Evolutionary conservation across 2,888 invertebrate species (phyloP), one percentile per base, ranked within the genome.

Genomic region (Tetranychus piercei): DNA sequence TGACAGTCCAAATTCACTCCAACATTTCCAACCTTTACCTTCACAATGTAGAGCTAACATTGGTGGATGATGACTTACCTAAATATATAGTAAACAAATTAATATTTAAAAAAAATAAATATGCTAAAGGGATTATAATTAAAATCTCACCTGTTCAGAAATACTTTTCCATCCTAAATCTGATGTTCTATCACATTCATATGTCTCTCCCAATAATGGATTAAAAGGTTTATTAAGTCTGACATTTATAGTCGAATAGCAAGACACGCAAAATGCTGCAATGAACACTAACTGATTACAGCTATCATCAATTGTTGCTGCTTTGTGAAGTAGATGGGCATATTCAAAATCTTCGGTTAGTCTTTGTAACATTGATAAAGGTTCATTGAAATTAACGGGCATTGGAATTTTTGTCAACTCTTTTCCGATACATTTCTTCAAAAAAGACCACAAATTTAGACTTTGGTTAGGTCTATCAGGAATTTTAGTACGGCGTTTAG

Each of bases 1-100:
- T 76, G 94, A 92, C 95, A 99, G 96, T 71, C 95, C 94, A 85
- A 99, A 97, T 85, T 99, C 99, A 84, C 99, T 97, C 93, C 94
- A 96, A 83, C 91, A 91, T 78, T 87, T 87, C 99, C 99, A 99
- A 67, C 87, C 88, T 78, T 85, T 84, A 18, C 95, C 94, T 83
- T 96, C 94, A 82, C 94, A 92, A 84, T 89, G 90, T 83, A 94
- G 91, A 55, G 99, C 97, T 78, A 94, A 90, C 87, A 96, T 93
- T 11, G 99, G 99, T 34, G 34, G 34, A 34, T 34, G 34, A 86
- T 99, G 99, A 18, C 95, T 96, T 4, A 34, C 34, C 34, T 34
- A 34, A 4, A 34, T 5, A 34, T 34, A 34, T 34, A 34, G 34
- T 34, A 34, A 99, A 91, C 5, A 34, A 3, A 34, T n/a, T n/a